Conservation (phyloP, 2,113 vertebrate genomes). For the Crocuta crocuta region DNA sequence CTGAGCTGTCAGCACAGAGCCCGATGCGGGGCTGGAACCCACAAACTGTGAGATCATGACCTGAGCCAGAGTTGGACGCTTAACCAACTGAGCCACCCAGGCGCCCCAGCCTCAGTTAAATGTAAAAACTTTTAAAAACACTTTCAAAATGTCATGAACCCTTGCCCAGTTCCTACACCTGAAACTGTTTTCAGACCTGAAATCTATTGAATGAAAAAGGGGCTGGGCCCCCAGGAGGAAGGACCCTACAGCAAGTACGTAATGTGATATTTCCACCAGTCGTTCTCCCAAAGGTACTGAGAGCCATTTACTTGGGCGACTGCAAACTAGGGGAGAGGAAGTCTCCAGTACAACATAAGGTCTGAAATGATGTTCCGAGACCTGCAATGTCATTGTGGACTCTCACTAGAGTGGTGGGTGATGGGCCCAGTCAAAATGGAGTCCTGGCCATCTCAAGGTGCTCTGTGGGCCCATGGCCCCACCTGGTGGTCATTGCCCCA, state of each 20-base stretch:
- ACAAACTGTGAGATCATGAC: too few relatives aligned
- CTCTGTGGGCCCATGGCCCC: background rate
- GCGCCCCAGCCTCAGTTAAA: background rate
- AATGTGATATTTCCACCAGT: background rate
- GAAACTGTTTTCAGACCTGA: slow-evolving; percentile 11
- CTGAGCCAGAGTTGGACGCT: too few relatives aligned
- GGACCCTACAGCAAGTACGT: background rate
- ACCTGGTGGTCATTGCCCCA: background rate
- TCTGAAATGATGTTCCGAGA: background rate
- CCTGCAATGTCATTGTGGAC: background rate
- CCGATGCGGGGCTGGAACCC: too few relatives aligned
- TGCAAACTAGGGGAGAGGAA: background rate
- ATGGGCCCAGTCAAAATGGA: background rate
- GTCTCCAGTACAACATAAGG: background rate
- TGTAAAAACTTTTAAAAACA: background rate
- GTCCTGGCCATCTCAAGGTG: background rate
- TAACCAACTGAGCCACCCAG: too few relatives aligned
- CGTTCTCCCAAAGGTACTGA: background rate
- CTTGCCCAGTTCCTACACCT: background rate
- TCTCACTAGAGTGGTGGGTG: background rate
- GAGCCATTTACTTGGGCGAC: background rate
- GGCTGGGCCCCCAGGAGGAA: background rate
- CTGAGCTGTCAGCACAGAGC: too few relatives aligned
- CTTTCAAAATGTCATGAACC: background rate
- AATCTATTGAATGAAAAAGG: background rate